These are phyloP conservation scores for Edolisoma coerulescens DNA, from an alignment of 2,113 vertebrate species.

Conservation along the genomic window DNA sequence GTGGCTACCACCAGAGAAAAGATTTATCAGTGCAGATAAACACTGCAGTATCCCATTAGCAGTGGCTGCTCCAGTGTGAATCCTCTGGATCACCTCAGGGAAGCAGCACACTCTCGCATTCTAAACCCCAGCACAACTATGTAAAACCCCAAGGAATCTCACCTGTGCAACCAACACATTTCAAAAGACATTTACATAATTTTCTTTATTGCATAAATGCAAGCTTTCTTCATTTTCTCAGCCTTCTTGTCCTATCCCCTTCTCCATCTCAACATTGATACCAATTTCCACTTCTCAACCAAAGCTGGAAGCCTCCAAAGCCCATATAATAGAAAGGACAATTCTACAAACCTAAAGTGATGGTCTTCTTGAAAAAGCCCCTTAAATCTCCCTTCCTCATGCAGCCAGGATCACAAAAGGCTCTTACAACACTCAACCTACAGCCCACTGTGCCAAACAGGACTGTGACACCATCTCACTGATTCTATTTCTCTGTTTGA, in stretches of 20 bases:
- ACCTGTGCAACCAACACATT: accelerated
- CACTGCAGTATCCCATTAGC: background rate
- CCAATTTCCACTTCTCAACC: background rate
- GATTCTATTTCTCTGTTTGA: background rate
- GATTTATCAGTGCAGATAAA: background rate
- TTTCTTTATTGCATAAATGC: background rate
- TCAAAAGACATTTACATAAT: background rate
- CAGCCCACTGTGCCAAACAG: background rate
- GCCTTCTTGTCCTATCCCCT: background rate
- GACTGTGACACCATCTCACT: background rate
- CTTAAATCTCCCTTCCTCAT: background rate
- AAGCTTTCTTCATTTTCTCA: background rate
- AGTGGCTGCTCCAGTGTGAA: background rate
- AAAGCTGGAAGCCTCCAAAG: background rate
- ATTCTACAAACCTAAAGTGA: accelerated
- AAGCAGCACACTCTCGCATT: background rate
- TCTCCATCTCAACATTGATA: background rate
- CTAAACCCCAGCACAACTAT: background rate
- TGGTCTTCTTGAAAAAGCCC: background rate
- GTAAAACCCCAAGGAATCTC: background rate
- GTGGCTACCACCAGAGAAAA: background rate
- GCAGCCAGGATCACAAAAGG: background rate
- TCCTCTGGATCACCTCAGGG: background rate
- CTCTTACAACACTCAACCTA: background rate
- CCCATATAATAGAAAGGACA: background rate